phyloP scores from a whole-genome alignment of 2,113 vertebrate species.

The Aphyosemion australe region DNA sequence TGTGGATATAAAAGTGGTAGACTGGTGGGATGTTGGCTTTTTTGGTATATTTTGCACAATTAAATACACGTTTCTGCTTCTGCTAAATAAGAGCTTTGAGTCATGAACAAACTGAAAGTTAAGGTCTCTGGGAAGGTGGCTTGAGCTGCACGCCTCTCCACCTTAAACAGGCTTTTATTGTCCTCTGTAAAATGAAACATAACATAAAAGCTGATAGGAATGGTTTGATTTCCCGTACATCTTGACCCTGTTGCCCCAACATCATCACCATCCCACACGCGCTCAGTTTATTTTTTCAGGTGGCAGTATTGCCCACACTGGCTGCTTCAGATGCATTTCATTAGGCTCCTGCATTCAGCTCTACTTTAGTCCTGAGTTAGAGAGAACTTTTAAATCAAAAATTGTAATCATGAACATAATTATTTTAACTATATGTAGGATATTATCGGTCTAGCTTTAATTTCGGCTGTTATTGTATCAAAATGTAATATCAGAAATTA shows the following conservation, averaged over 20 bases:
- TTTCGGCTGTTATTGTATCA: too few relatives aligned
- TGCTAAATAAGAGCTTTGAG: slow-evolving; percentile 45
- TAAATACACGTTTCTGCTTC: slow-evolving; percentile 54
- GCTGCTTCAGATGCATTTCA: slow-evolving; percentile 92
- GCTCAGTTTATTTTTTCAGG: slow-evolving; percentile 92
- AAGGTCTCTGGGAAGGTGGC: slow-evolving; percentile 53
- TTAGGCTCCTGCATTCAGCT: slow-evolving; percentile 89
- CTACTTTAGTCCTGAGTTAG: slow-evolving; percentile 52
- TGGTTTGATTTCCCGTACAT: slow-evolving; percentile 71
- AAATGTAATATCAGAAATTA: too few relatives aligned
- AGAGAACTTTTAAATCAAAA: too few relatives aligned
- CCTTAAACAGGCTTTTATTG: slow-evolving; percentile 76
- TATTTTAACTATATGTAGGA: too few relatives aligned
- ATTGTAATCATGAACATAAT: too few relatives aligned
- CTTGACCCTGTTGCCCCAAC: slow-evolving; percentile 30
- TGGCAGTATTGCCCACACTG: slow-evolving; percentile 87
- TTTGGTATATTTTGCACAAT: slow-evolving; percentile 60
- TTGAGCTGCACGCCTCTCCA: slow-evolving; percentile 17
- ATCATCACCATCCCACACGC: slow-evolving; percentile 48
- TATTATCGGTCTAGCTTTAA: too few relatives aligned
- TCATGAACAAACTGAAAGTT: slow-evolving; percentile 17
- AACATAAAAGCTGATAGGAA: slow-evolving; percentile 59
- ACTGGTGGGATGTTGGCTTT: slow-evolving; percentile 56
- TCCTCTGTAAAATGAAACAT: slow-evolving; percentile 58
- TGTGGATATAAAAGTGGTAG: slow-evolving; percentile 47